phyloP scores from a whole-genome alignment of 2,888 invertebrate genomes.

The Dermolepida albohirtum region DNA sequence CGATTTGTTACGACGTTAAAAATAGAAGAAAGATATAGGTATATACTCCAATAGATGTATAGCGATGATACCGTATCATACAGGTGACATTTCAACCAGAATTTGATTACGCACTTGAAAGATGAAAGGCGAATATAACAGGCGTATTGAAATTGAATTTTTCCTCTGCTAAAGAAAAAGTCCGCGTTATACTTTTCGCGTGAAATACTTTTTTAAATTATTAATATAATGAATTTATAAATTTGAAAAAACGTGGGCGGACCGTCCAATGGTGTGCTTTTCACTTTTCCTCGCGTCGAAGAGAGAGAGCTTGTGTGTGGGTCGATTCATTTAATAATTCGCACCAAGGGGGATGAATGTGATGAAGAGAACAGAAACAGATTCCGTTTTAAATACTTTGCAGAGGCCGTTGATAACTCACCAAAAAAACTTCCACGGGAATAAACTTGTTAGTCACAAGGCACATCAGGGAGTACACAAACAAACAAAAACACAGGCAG shows the following conservation, averaged over 20 bases:
- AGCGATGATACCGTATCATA: neutral
- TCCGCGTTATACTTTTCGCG: conserved; percentile 5
- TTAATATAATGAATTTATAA: conserved; percentile 28
- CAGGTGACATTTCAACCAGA: conserved; percentile 29
- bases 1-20: conserved; percentile 16
- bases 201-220: conserved; percentile 16
- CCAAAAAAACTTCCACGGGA: conserved; percentile 3
- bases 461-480: conserved; percentile 17
- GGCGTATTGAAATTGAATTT: conserved; percentile 20
- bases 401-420: conserved; percentile 15
- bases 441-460: conserved; percentile 2
- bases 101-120: conserved; percentile 37
- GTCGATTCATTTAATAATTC: too few species aligned
- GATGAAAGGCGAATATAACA: conserved; percentile 20
- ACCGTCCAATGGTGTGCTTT: conserved; percentile 14
- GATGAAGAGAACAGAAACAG: neutral
- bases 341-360: too few species aligned
- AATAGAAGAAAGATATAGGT: conserved; percentile 29
- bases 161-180: conserved; percentile 24
- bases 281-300: conserved; percentile 11
- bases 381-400: conserved; percentile 8
- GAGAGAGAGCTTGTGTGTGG: neutral
- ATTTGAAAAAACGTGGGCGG: conserved; percentile 21
- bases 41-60: conserved; percentile 2
- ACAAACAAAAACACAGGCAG: conserved; percentile 22